Base-by-base conservation (phyloP, 1,140 invertebrate genomes). In the Bombus consobrinus region DNA sequence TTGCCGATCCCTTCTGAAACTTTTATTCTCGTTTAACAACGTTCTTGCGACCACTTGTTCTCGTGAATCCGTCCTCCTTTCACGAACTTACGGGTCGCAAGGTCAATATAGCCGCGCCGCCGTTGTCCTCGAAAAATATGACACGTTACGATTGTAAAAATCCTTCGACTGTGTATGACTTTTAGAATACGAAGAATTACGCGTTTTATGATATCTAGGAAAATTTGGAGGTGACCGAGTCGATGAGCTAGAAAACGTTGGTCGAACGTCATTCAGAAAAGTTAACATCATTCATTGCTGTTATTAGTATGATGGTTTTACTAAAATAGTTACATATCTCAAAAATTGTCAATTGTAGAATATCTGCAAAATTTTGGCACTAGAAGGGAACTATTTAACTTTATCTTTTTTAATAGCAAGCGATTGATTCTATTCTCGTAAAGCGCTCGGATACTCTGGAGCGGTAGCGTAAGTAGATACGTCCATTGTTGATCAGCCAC, bases 1-100 rank as follows among this genome's bases (percentile, higher is more conserved):
- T 69, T 47, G n/a, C 41, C 59, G 43, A 68, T 43, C 59, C 28
- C 37, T 47, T 18, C n/a, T 25, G 25, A 59, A 59, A 75, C 73
- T 71, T 39, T 68, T 71, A 68, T 74, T 74, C 37, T 37, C 83
- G 37, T 69, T 75, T 39, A 37, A 69, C 43, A 53, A 47, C 37
- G 57, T 71, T 32, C 39, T n/a, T 5, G 28, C 39, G 39, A 39
- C 53, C 76, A 43, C 37, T 79, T 84, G 75, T 83, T 71, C 75
- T 4, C 39, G 83, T 13, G 25, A 37, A 72, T 71, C 32, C 57
- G 76, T 43, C 64, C 82, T 68, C 66, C 75, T 84, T 84, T 84
- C 57, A 39, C 41, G 83, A 41, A 72, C 39, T 8, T 4, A 39
- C 53, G 47, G 75, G 37, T 43, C 75, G 77, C 18, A 22, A 59